These are phyloP conservation scores for Henricia sp. DNA, from an alignment of 53 echinoderm and acorn worm species.

Conservation along the genomic window DNA sequence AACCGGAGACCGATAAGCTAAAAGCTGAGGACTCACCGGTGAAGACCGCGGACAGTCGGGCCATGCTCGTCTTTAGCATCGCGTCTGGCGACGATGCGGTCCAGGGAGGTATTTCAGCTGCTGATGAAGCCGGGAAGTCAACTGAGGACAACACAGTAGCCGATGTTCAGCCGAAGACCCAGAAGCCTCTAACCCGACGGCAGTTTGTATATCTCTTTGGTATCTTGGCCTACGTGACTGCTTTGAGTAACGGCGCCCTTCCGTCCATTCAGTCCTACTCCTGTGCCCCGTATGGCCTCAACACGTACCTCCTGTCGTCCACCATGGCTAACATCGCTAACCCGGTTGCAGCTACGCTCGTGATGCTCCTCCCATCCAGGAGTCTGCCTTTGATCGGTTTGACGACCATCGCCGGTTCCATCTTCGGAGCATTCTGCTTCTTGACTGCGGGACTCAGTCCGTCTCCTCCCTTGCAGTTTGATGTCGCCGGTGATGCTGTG, in stretches of 20 bases:
- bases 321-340: conserved; percentile 84
- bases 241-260: conserved; percentile 80
- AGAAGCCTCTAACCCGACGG: background rate
- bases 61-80: conserved; percentile 15
- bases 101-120: background rate
- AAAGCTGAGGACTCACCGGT: background rate
- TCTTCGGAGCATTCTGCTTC: conserved; percentile 74
- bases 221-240: conserved; percentile 75
- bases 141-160: background rate
- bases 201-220: conserved; percentile 66
- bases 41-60: conserved; percentile 1
- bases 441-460: conserved; percentile 83
- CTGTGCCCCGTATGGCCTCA: conserved; percentile 80
- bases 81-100: background rate
- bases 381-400: conserved; percentile 67
- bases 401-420: conserved; percentile 44
- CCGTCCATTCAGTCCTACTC: conserved; percentile 93
- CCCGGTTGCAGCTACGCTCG: conserved; percentile 81
- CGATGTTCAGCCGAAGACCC: background rate
- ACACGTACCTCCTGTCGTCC: conserved; percentile 89
- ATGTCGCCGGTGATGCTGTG: conserved; percentile 68
- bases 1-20: background rate
- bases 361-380: conserved; percentile 66
- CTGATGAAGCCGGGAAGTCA: background rate
- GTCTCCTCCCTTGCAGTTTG: conserved; percentile 78